Percentiles rank a stretch among this genome's conserved stretches.
These are phyloP conservation scores for Pteria penguin DNA, from an alignment of 2,888 invertebrate species.

Conservation along the genomic window DNA sequence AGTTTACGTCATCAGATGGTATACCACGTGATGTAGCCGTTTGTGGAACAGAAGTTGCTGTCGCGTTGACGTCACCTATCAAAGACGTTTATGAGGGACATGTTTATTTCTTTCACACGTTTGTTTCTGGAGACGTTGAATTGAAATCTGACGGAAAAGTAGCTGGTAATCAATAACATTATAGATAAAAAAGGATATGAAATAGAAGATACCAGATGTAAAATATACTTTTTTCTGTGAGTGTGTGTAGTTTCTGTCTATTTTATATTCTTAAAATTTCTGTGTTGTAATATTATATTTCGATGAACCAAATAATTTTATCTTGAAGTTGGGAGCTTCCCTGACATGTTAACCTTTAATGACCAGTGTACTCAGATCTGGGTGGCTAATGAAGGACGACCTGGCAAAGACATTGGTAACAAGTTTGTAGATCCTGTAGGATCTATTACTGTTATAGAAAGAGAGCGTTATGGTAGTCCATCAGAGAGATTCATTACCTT, in stretches of 20 bases:
- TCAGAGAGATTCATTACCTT: slow-evolving; percentile 50
- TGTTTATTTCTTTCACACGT: slow-evolving; percentile 51
- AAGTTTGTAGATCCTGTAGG: slow-evolving; percentile 60
- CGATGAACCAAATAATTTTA: neutral
- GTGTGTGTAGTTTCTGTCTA: too few species aligned
- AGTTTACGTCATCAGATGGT: slow-evolving; percentile 54
- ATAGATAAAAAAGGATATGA: too few species aligned
- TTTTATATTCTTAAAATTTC: neutral
- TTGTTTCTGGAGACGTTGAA: slow-evolving; percentile 36
- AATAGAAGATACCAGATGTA: too few species aligned
- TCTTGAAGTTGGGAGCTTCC: slow-evolving; percentile 58
- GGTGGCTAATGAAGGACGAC: slow-evolving; percentile 59
- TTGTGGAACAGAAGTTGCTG: slow-evolving; percentile 55
- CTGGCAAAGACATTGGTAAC: slow-evolving; percentile 50
- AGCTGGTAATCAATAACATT: slow-evolving; percentile 22
- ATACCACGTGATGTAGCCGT: slow-evolving; percentile 56
- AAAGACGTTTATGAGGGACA: slow-evolving; percentile 59
- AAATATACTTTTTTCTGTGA: too few species aligned
- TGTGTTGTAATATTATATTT: neutral
- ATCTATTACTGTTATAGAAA: slow-evolving; percentile 52
- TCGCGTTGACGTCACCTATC: slow-evolving; percentile 51
- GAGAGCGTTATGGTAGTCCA: slow-evolving; percentile 46
- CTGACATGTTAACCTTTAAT: slow-evolving; percentile 57
- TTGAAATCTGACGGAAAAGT: slow-evolving; percentile 43
- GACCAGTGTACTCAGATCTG: slow-evolving; percentile 52